phyloP scores from a whole-genome alignment of 2,888 invertebrate species.

The Chesias legatella region DNA sequence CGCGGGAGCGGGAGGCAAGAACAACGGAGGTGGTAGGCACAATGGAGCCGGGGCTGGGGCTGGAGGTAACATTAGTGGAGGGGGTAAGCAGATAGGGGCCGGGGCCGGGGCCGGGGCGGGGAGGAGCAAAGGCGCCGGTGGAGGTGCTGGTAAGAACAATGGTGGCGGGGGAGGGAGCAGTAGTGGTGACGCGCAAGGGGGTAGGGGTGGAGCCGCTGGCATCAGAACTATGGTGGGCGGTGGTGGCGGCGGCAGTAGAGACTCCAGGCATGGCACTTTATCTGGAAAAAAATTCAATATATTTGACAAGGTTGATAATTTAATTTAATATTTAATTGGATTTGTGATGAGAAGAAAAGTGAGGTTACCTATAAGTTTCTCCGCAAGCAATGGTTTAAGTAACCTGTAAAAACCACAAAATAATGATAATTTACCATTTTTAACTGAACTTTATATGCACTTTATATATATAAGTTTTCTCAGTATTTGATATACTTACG shows the following conservation, averaged over 20 bases:
- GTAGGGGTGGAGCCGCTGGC: conserved; percentile 52
- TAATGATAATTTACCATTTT: neutral
- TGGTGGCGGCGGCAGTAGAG: conserved; percentile 40
- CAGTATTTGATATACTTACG: conserved; percentile 64
- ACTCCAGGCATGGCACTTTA: conserved; percentile 32
- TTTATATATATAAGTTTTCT: too few relatives aligned
- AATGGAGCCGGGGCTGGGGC: conserved; percentile 23
- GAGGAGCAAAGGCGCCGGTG: conserved; percentile 32
- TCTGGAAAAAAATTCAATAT: conserved; percentile 7
- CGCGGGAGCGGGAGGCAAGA: conserved; percentile 22
- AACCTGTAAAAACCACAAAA: conserved; percentile 49
- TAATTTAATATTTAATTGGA: too few relatives aligned
- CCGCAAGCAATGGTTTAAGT: conserved; percentile 53
- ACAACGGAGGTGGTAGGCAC: conserved; percentile 24
- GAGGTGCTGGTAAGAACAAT: conserved; percentile 23
- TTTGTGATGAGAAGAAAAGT: too few relatives aligned
- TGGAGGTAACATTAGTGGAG: conserved; percentile 24
- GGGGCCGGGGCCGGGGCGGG: conserved; percentile 32
- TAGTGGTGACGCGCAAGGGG: conserved; percentile 37
- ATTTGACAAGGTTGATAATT: too few relatives aligned
- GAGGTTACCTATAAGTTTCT: conserved; percentile 54
- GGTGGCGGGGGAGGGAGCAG: conserved; percentile 54
- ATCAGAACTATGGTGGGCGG: conserved; percentile 58
- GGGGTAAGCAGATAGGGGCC: conserved; percentile 8
- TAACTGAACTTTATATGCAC: too few relatives aligned